Conservation (phyloP, 2,113 vertebrate genomes). For the Chloropsis hardwickii region DNA sequence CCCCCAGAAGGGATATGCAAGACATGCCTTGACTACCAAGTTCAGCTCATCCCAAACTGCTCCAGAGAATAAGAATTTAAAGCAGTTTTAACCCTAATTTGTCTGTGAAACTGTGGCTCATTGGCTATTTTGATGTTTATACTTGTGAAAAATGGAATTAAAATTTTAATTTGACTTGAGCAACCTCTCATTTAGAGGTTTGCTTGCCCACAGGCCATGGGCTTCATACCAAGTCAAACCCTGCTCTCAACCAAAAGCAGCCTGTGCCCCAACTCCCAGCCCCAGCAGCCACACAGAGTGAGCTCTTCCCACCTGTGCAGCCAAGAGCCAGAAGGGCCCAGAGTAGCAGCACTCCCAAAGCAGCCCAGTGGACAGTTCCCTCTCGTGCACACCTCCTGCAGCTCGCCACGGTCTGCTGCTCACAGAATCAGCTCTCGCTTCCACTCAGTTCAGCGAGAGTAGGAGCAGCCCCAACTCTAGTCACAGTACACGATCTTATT, state of each 20-base stretch:
- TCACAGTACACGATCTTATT: background rate
- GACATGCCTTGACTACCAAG: rapidly evolving
- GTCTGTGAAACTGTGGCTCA: background rate
- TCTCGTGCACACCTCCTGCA: background rate
- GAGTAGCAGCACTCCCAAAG: background rate
- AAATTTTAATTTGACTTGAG: background rate
- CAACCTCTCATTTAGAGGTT: background rate
- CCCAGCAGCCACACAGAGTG: background rate
- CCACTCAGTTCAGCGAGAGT: background rate
- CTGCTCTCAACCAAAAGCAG: background rate
- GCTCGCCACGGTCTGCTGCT: background rate
- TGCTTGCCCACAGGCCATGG: background rate
- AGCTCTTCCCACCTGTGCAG: background rate
- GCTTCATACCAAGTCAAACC: background rate
- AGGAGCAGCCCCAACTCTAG: background rate
- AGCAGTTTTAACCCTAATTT: background rate
- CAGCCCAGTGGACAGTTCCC: background rate
- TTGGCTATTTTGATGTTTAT: background rate
- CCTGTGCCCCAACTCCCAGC: background rate
- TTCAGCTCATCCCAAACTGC: background rate
- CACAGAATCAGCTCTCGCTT: background rate
- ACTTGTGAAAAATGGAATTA: background rate
- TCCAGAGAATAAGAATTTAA: background rate
- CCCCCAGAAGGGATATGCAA: background rate
- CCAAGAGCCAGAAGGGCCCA: background rate